phyloP scores from a whole-genome alignment of 2,797 vertebrate species.

The Phoebastria nigripes region DNA sequence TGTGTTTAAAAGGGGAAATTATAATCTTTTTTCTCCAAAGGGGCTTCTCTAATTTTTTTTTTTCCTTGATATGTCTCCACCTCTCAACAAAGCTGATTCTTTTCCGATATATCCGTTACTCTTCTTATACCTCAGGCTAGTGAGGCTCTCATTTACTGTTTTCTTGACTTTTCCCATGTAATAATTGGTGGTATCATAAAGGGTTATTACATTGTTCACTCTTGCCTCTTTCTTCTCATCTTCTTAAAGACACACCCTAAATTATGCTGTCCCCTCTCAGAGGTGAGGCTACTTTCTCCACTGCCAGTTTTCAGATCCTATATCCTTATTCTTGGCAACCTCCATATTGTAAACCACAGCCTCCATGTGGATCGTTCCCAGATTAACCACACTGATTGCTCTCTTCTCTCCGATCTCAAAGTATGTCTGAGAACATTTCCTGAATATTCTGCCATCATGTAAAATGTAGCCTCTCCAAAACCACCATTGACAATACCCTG shows the following conservation, averaged over 20 bases:
- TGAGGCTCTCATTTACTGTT: not conserved
- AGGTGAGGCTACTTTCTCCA: not conserved
- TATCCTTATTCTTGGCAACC: not conserved
- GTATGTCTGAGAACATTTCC: not conserved
- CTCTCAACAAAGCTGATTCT: not conserved
- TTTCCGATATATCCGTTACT: not conserved
- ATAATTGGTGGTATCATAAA: not conserved
- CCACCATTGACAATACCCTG: not conserved
- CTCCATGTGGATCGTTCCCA: not conserved
- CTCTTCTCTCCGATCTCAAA: not conserved
- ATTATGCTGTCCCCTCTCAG: not conserved
- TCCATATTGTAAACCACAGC: not conserved
- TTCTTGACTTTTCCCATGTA: not conserved
- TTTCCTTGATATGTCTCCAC: not conserved
- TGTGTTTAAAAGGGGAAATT: not conserved
- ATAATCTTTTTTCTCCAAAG: not conserved
- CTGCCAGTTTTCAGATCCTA: not conserved
- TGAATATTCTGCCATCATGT: not conserved
- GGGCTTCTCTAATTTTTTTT: not conserved
- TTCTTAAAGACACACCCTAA: not conserved
- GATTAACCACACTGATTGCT: not conserved
- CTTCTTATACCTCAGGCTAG: not conserved
- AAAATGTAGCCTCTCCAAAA: not conserved
- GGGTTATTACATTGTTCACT: not conserved
- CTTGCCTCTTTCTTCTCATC: not conserved